Conservation (phyloP, 2,113 vertebrate species). For the Pipra filicauda region DNA sequence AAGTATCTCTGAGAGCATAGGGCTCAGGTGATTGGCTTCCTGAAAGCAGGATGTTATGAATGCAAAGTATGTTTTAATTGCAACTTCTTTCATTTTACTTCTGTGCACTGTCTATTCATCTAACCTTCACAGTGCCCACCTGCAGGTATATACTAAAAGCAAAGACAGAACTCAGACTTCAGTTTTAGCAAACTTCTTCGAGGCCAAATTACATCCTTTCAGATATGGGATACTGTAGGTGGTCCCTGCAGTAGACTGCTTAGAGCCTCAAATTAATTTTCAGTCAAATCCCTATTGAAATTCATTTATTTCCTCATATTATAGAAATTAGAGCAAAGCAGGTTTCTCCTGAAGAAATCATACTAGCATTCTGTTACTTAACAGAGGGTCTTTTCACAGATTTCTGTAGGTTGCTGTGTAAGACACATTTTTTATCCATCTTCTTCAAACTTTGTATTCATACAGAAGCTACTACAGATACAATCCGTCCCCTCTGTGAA, state of each 20-base stretch:
- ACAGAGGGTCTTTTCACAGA: background rate
- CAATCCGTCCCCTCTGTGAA: background rate
- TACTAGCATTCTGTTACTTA: background rate
- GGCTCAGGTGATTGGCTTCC: background rate
- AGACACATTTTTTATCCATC: background rate
- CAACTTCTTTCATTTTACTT: background rate
- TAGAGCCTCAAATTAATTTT: background rate
- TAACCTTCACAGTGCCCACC: background rate
- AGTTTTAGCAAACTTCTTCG: background rate
- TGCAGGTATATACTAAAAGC: background rate
- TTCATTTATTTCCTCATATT: background rate
- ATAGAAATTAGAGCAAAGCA: background rate
- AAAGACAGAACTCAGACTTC: background rate
- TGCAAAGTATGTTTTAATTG: background rate
- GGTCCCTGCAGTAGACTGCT: background rate
- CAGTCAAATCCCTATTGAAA: background rate
- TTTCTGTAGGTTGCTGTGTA: background rate
- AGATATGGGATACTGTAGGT: background rate
- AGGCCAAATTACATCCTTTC: background rate
- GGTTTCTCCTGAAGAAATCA: background rate
- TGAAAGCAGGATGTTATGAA: background rate
- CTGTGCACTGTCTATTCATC: background rate
- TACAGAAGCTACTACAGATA: background rate
- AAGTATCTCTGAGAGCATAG: background rate
- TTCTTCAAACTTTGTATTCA: background rate